A percentile compares a stretch with the other conserved stretches of the same genome.
Evolutionary conservation across 1,140 invertebrate species (phyloP).

Genomic region (Ladona fulva): DNA sequence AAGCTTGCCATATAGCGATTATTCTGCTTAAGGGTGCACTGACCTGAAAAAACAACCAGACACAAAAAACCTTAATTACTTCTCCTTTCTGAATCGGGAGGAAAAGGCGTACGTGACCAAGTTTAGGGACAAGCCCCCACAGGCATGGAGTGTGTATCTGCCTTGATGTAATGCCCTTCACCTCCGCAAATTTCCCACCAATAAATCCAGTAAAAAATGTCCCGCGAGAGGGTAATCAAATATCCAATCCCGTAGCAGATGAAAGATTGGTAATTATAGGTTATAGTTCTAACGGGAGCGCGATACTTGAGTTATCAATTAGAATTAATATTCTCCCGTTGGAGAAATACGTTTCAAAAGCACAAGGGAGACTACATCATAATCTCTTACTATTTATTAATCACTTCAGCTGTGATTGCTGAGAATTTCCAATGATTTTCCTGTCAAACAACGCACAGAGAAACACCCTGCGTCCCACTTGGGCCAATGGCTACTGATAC

Average conservation of each 20-base stretch:
- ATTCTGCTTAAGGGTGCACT: background rate
- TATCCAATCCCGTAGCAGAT: background rate
- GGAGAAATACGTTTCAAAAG: too few species aligned
- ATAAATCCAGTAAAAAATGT: background rate
- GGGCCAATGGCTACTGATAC: too few species aligned
- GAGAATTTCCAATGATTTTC: too few species aligned
- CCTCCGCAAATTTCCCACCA: background rate
- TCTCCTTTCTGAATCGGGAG: background rate
- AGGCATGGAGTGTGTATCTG: background rate
- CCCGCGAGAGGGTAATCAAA: background rate
- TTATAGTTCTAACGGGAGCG: background rate
- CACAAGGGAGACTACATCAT: too few species aligned
- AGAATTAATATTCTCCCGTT: too few species aligned
- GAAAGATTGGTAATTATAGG: background rate
- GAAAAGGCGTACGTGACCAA: background rate
- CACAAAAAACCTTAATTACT: background rate
- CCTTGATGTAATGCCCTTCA: background rate
- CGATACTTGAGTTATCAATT: too few species aligned
- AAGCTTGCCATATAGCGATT: conserved; percentile 1
- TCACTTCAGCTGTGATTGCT: too few species aligned
- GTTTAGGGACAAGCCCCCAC: background rate
- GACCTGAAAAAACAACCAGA: background rate
- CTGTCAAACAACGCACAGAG: too few species aligned
- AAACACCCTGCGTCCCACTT: too few species aligned
- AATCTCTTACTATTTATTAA: too few species aligned